Percentiles rank a stretch among this genome's conserved stretches.
Evolutionary conservation across 2,888 invertebrate species (phyloP).

Genomic region (Sicus ferrugineus): DNA sequence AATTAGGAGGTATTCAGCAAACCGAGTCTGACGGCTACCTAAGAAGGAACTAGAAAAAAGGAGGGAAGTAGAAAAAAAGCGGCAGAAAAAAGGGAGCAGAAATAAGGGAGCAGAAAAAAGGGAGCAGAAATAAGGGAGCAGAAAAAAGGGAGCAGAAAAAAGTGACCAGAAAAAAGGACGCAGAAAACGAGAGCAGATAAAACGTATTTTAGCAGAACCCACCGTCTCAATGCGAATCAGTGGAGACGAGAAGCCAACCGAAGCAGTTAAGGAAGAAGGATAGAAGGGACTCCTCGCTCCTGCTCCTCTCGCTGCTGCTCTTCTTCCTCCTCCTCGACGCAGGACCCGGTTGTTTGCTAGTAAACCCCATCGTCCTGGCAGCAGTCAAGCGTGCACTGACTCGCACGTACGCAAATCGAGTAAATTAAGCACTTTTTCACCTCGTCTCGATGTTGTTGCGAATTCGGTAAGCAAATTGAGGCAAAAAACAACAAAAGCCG

Average conservation of each 20-base stretch:
- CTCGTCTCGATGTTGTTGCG: background rate
- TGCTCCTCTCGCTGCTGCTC: too few species aligned
- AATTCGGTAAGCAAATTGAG: background rate
- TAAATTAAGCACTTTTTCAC: background rate
- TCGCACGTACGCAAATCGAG: slow-evolving; percentile 9
- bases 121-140: background rate
- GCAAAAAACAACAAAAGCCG: background rate
- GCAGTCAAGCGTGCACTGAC: background rate
- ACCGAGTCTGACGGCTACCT: background rate
- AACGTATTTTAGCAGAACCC: too few species aligned
- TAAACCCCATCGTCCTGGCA: slow-evolving; percentile 28
- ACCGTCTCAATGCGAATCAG: background rate
- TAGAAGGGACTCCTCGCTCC: too few species aligned
- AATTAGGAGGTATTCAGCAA: background rate
- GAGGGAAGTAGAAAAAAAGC: background rate
- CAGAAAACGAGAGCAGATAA: background rate
- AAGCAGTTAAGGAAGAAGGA: too few species aligned
- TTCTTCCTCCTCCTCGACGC: too few species aligned
- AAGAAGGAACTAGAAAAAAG: background rate
- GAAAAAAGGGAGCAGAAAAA: background rate
- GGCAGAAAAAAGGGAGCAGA: background rate
- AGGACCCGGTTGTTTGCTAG: slow-evolving; percentile 27
- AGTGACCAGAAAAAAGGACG: background rate
- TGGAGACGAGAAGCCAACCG: too few species aligned
- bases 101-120: background rate